Conservation (phyloP, 2,797 vertebrate species). For the Crossoptilon crossoptilon region DNA sequence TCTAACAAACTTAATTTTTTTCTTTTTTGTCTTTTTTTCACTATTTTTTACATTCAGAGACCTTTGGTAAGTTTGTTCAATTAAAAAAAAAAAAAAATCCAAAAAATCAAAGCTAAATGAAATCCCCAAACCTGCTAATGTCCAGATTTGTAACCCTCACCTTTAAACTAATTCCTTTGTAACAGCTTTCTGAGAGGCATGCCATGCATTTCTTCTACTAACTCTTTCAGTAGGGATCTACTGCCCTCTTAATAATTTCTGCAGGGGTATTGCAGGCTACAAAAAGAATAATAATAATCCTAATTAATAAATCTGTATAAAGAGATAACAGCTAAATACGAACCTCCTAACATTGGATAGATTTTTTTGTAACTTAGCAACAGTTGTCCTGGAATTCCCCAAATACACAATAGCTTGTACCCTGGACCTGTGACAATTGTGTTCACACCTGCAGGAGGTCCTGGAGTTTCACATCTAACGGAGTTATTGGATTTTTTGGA, state of each 20-base stretch:
- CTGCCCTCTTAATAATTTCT: conserved; percentile 65
- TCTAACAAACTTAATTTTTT: conserved; percentile 65
- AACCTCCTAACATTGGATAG: conserved; percentile 51
- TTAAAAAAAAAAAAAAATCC: conserved; percentile 4
- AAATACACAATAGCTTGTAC: conserved; percentile 42
- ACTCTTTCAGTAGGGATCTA: conserved; percentile 70
- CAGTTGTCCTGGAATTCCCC: conserved; percentile 74
- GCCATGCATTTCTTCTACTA: conserved; percentile 82
- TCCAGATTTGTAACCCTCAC: conserved; percentile 79
- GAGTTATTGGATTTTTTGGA: background rate
- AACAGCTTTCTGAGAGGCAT: conserved; percentile 90
- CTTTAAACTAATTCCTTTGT: conserved; percentile 90
- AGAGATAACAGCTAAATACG: conserved; percentile 56
- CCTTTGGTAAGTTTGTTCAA: conserved; percentile 95
- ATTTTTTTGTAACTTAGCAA: conserved; percentile 49
- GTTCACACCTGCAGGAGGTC: conserved; percentile 48
- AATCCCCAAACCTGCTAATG: conserved; percentile 74
- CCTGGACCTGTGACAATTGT: conserved; percentile 53
- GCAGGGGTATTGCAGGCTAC: conserved; percentile 53
- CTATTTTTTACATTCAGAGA: conserved; percentile 92
- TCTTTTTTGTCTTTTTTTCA: conserved; percentile 80
- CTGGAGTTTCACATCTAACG: conserved; percentile 42
- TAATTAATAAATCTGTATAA: conserved; percentile 48
- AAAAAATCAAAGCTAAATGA: background rate
- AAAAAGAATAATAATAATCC: conserved; percentile 25